Evolutionary conservation across 1,140 invertebrate genomes (phyloP).

Genomic region (Hycleus phaleratus): DNA sequence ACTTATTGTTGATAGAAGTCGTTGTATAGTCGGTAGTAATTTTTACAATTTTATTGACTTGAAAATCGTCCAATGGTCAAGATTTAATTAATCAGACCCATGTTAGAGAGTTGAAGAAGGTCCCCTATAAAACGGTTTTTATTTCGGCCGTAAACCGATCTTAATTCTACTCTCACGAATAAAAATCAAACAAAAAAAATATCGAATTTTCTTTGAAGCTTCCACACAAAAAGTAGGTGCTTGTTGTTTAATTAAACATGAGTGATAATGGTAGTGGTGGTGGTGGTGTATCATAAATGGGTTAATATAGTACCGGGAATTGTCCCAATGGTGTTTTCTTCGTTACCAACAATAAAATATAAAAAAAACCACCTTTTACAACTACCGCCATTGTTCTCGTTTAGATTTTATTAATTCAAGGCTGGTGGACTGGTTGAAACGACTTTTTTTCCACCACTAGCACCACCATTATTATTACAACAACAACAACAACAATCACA

Average conservation of each 20-base stretch:
- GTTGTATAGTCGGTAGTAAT: conserved; percentile 1
- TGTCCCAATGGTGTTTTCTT: background rate
- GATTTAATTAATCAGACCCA: conserved; percentile 13
- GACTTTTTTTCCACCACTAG: no score
- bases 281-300: no score
- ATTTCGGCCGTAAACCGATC: background rate
- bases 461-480: no score
- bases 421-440: no score
- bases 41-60: conserved; percentile 9
- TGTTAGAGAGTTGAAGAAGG: conserved; percentile 6
- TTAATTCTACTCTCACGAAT: no score
- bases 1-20: background rate
- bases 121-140: conserved; percentile 3
- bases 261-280: no score
- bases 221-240: no score
- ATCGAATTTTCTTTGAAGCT: no score
- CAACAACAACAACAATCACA: background rate
- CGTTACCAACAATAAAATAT: background rate
- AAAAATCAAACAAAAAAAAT: no score
- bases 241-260: no score
- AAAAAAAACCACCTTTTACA: no score
- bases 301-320: conserved; percentile 4
- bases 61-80: conserved; percentile 9
- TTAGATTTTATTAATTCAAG: background rate
- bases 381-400: conserved; percentile 2